Evolutionary conservation across 2,113 vertebrate genomes (phyloP).

Genomic region (Tricholaema leucomelas): DNA sequence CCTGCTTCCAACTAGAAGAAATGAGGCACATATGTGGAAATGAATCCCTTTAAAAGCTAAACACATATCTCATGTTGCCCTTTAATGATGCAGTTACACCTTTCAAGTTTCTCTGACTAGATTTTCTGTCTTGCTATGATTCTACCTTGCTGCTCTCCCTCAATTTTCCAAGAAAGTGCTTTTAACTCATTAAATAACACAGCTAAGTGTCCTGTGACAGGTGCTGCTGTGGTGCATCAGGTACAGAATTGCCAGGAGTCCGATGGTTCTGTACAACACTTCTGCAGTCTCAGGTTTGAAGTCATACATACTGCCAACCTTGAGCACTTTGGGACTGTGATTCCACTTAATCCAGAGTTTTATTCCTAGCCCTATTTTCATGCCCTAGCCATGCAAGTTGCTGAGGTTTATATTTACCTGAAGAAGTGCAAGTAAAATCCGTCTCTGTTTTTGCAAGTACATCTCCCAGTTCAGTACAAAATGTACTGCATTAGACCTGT

Average conservation of each 20-base stretch:
- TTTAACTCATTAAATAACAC: background rate
- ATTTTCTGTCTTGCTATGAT: background rate
- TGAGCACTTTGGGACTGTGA: background rate
- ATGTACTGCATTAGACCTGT: background rate
- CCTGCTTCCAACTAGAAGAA: background rate
- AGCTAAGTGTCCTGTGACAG: background rate
- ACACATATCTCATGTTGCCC: background rate
- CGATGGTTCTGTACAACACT: background rate
- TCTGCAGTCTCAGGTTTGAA: background rate
- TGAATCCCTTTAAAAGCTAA: background rate
- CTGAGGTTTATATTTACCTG: background rate
- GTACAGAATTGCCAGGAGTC: background rate
- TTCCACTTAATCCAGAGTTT: background rate
- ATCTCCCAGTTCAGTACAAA: background rate
- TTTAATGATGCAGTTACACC: background rate
- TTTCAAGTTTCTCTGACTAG: background rate
- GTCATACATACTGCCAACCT: background rate
- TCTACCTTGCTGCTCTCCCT: background rate
- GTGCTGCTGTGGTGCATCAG: background rate
- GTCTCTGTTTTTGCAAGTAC: background rate
- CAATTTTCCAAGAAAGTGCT: background rate
- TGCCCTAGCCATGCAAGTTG: background rate
- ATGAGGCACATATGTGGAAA: background rate
- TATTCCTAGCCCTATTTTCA: background rate
- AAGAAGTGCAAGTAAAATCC: background rate